Base-by-base conservation (phyloP, 2,113 vertebrate genomes). In the Motacilla tschutschensis region DNA sequence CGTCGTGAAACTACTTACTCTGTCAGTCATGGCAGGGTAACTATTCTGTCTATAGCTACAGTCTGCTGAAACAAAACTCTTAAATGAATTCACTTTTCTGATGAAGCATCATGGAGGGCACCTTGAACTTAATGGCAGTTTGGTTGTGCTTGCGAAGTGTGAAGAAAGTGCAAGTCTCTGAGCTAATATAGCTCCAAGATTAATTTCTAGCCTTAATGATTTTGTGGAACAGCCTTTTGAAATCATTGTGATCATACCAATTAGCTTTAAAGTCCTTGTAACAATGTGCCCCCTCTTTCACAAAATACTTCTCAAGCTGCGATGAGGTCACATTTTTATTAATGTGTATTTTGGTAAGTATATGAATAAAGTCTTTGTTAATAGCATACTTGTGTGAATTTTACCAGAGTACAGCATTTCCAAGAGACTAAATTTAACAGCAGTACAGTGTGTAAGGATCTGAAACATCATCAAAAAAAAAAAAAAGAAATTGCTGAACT, bases 161-260 rank as follows among this genome's bases (percentile, higher is more conserved):
- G 94, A 94, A 95, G 93, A 93, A 93, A 94, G 92, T 92, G 92
- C 40, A 92, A 91, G 91, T 92, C 92, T 94, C 87, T 89, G 85
- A 95, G 83, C 85, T 95, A 93, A 94, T 94, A 89, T 85, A 90
- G 87, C 91, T 89, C 87, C 88, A 94, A 95, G 93, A 95, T 95
- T 94, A 95, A 95, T 94, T 93, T 94, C 85, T 90, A 87, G 73
- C 55, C 69, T 85, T 95, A 94, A 95, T 91, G 92, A 94, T 95
- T 95, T 92, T 92, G 85, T 78, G 87, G 80, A 94, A 48, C 73
- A 87, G 94, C 79, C 87, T 93, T 94, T 92, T 93, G 87, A 93
- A 93, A 94, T 90, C 80, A 85, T 86, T 88, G 70, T 80, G 88
- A 90, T 94, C 91, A 95, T 94, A 92, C 85, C 80, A 94, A 94